These are phyloP conservation scores for Leptarthrus brevirostris DNA, from an alignment of 2,888 invertebrate genomes.

Conservation along the genomic window DNA sequence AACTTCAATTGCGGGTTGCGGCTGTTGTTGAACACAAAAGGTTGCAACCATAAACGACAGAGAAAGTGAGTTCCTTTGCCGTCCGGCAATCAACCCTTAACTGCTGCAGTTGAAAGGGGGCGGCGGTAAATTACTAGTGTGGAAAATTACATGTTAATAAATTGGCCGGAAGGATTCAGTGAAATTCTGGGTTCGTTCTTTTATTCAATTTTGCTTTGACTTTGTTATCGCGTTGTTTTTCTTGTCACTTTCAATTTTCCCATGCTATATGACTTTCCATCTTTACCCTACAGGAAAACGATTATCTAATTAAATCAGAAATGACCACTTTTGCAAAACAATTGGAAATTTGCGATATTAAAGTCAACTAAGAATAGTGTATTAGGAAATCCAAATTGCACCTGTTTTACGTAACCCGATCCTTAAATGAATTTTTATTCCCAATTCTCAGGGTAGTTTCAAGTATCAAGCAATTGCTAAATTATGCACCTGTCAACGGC, in stretches of 20 bases:
- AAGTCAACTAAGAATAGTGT: too few species aligned
- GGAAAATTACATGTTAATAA: slow-evolving; percentile 59
- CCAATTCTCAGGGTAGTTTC: too few species aligned
- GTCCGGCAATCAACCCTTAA: not conserved
- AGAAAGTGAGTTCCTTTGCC: not conserved
- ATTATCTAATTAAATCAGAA: too few species aligned
- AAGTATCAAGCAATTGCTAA: too few species aligned
- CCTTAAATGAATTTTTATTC: too few species aligned
- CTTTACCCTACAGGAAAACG: too few species aligned
- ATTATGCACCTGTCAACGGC: too few species aligned
- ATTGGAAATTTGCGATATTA: too few species aligned
- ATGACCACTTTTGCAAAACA: too few species aligned
- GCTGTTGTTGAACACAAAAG: slow-evolving; percentile 56
- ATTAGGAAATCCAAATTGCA: too few species aligned
- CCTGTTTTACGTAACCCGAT: too few species aligned
- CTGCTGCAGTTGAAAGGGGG: slow-evolving; percentile 52
- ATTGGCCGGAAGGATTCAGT: slow-evolving; percentile 56
- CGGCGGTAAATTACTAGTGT: slow-evolving; percentile 57
- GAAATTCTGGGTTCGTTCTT: not conserved
- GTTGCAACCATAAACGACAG: slow-evolving; percentile 15
- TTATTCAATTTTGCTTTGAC: slow-evolving; percentile 35
- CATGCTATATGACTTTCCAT: slow-evolving; percentile 13
- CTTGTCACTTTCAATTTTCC: slow-evolving; percentile 39
- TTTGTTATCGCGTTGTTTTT: slow-evolving; percentile 41
- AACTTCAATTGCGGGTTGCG: slow-evolving; percentile 58